Percentiles rank a stretch among this genome's conserved stretches.
Evolutionary conservation across 2,888 invertebrate genomes (phyloP).

Genomic region (Liposcelis brunnea): DNA sequence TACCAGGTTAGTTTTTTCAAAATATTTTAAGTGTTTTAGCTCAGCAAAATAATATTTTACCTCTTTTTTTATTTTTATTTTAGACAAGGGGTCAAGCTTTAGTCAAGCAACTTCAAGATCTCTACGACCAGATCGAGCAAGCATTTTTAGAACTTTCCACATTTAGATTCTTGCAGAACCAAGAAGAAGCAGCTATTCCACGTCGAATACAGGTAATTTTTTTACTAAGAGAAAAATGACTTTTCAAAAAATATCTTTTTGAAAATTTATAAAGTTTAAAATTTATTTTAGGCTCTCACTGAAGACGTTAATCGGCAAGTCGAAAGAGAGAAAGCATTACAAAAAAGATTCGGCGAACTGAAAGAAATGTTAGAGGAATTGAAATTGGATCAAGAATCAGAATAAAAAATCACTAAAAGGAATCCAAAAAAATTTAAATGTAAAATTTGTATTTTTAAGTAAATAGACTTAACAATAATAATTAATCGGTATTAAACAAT

Average conservation of each 20-base stretch:
- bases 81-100: slow-evolving; percentile 61
- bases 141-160: slow-evolving; percentile 76
- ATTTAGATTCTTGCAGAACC: slow-evolving; percentile 73
- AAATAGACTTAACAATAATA: no score
- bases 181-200: slow-evolving; percentile 80
- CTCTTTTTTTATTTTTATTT: slow-evolving; percentile 15
- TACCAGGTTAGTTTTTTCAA: slow-evolving; percentile 42
- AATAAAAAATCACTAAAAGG: no score
- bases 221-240: slow-evolving; percentile 3
- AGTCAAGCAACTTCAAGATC: slow-evolving; percentile 70
- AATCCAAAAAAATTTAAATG: no score
- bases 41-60: background rate
- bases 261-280: slow-evolving; percentile 6
- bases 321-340: slow-evolving; percentile 75
- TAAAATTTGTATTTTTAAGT: no score
- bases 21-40: background rate
- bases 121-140: slow-evolving; percentile 81
- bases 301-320: slow-evolving; percentile 87
- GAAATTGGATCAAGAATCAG: slow-evolving; percentile 19
- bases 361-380: slow-evolving; percentile 35
- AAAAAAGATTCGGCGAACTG: slow-evolving; percentile 62
- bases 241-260: background rate
- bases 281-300: slow-evolving; percentile 48
- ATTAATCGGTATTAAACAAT: no score
- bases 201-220: slow-evolving; percentile 60